These are phyloP conservation scores for Cladopsammia gracilis DNA, from an alignment of 64 coral and sea anemone species.

Conservation along the genomic window DNA sequence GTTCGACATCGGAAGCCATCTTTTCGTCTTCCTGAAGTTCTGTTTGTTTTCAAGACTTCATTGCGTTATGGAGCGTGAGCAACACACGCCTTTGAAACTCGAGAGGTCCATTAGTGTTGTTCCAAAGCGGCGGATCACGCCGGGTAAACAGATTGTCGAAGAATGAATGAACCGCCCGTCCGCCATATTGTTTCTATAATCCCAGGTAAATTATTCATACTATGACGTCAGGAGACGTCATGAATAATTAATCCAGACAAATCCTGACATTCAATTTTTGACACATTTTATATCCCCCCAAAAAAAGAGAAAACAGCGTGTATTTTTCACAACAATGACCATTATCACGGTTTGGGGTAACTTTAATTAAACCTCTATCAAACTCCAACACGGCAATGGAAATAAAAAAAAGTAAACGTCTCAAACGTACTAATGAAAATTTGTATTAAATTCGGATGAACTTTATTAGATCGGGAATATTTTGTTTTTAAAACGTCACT, in stretches of 20 bases:
- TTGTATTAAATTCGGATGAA: too few species aligned
- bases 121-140: background rate
- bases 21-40: background rate
- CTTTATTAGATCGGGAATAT: too few species aligned
- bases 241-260: slow-evolving; percentile 11
- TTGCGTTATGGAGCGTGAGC: background rate
- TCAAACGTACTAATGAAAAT: too few species aligned
- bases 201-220: slow-evolving; percentile 46
- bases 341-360: background rate
- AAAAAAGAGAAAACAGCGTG: too few species aligned
- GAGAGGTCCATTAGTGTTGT: background rate
- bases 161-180: slow-evolving; percentile 21
- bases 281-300: background rate
- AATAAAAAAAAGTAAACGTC: too few species aligned
- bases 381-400: too few species aligned
- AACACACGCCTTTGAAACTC: slow-evolving; percentile 13
- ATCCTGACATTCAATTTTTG: background rate
- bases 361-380: background rate
- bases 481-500: too few species aligned
- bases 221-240: slow-evolving; percentile 17
- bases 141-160: background rate
- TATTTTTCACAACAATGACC: background rate
- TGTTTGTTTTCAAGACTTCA: background rate
- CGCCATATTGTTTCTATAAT: slow-evolving; percentile 35
- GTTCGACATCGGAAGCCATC: slow-evolving; percentile 43